Percentiles rank a stretch among this genome's conserved stretches.
These are phyloP conservation scores for Leptodactylus fuscus DNA, from an alignment of 2,113 vertebrate species.

Conservation along the genomic window DNA sequence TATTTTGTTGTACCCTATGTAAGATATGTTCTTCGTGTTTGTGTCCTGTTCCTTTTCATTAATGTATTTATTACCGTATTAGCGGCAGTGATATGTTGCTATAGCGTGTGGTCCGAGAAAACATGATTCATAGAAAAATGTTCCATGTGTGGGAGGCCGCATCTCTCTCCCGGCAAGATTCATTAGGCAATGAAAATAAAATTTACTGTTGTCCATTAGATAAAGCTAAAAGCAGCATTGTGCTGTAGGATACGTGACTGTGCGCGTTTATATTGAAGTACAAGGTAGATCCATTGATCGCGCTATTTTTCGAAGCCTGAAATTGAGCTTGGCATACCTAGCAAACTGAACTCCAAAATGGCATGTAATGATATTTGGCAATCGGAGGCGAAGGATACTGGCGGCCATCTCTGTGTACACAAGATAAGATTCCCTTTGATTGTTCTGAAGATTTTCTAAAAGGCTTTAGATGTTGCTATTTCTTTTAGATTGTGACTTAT, in stretches of 20 bases:
- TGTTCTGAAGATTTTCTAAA: neutral
- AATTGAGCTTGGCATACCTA: neutral
- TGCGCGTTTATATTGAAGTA: neutral
- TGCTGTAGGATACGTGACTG: neutral
- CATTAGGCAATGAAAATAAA: neutral
- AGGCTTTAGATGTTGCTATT: neutral
- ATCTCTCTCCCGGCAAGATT: neutral
- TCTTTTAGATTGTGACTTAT: neutral
- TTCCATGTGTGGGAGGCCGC: neutral
- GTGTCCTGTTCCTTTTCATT: neutral
- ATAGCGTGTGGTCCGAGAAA: neutral
- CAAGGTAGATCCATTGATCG: neutral
- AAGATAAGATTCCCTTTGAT: neutral
- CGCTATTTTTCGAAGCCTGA: neutral
- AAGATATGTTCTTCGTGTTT: neutral
- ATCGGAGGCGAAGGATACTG: neutral
- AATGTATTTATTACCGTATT: neutral
- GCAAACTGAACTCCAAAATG: neutral
- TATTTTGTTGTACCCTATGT: too few species aligned
- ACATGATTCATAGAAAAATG: constrained; percentile 8
- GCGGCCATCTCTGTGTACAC: neutral
- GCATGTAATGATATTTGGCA: neutral
- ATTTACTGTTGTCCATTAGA: neutral
- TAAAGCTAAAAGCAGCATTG: neutral
- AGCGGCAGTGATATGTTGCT: neutral